Evolutionary conservation across 1,140 invertebrate species (phyloP), one percentile per base, ranked within the genome.

Genomic region (Caenorhabditis brenneri): DNA sequence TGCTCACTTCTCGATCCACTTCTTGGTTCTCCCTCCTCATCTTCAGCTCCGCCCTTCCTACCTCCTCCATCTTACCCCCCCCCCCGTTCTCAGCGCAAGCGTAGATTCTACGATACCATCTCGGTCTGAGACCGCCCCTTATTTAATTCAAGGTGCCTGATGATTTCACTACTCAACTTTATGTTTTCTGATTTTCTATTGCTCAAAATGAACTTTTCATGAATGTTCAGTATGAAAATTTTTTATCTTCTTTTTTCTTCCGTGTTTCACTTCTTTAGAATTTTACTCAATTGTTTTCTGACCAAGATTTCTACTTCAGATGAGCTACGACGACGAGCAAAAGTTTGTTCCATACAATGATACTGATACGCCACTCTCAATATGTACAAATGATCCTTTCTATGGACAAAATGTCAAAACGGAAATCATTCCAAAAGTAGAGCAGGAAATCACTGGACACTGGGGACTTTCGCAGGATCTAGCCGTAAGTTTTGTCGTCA

Each of bases 31-130:
- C 33, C 36, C 33, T 24, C n/a, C 36, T 42, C 22, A 10, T 27
- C 53, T 51, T 27, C n/a, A 33, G 65, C 65, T 74, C 65, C 65
- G 65, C 65, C 65, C 65, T 65, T 15, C 19, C 60, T 33, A 6
- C 31, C 16, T 29, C 27, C 12, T 29, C 36, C 31, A 15, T 42
- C 65, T 27, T 36, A 74, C 36, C 29, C 31, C n/a, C 29, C 7
- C n/a, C 7, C 48, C 15, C 39, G 12, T 12, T 12, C 39, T 42
- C 39, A 42, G 12, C 39, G 6, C 4, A 12, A 65, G 58, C 58
- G 58, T 31, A 65, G 58, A 65, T 65, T 65, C 16, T 2, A 65
- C 29, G 65, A 74, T 74, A 74, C 65, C 36, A 42, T 39, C 65
- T 46, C 5, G 5, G 33, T 12, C 16, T 36, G 22, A 31, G 31